Evolutionary conservation across 2,113 vertebrate genomes (phyloP).

Genomic region (Columbina picui): DNA sequence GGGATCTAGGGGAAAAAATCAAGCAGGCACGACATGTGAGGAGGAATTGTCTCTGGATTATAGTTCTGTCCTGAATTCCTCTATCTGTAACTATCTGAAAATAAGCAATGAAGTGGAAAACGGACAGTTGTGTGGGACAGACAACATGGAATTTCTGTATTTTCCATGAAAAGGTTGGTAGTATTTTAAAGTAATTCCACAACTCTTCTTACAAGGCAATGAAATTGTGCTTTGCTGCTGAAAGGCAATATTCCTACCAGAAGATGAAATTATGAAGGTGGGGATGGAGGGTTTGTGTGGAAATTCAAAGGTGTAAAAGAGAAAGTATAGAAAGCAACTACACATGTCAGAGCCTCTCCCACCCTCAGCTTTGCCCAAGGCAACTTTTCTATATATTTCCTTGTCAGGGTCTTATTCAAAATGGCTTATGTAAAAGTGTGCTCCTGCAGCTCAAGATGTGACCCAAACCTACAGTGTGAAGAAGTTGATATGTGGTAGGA

Average conservation of each 20-base stretch:
- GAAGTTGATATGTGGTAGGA: not conserved
- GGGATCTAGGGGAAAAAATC: not conserved
- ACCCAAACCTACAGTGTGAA: not conserved
- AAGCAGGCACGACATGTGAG: not conserved
- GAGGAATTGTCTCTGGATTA: not conserved
- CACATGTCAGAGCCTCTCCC: accelerated
- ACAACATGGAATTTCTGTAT: not conserved
- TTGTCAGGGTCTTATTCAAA: not conserved
- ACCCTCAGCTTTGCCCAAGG: not conserved
- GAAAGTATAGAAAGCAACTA: not conserved
- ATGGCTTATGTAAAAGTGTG: not conserved
- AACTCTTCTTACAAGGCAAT: not conserved
- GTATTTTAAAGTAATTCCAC: not conserved
- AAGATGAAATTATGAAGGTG: not conserved
- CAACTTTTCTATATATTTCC: not conserved
- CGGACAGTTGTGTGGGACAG: not conserved
- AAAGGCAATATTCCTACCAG: not conserved
- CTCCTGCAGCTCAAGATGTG: not conserved
- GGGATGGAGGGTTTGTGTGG: not conserved
- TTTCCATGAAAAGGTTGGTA: not conserved
- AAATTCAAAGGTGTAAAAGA: not conserved
- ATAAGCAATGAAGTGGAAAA: not conserved
- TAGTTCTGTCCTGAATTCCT: not conserved
- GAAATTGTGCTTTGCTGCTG: not conserved
- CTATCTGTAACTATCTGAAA: not conserved